Evolutionary conservation across 2,888 invertebrate species (phyloP).

Genomic region (Acleris cristana): DNA sequence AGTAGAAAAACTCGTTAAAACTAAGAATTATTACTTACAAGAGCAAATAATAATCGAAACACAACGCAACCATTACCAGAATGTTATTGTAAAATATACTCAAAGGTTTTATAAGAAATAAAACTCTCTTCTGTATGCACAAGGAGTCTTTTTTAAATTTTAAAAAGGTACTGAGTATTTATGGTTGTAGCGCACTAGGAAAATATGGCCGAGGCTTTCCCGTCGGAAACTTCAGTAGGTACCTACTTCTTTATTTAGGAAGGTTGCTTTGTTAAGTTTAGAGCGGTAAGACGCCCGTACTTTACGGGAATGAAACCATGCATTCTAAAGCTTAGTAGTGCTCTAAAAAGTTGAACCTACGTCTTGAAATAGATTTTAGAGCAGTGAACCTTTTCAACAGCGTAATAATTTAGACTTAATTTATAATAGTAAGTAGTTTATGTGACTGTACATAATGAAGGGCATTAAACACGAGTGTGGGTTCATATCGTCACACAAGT

Average conservation of each 20-base stretch:
- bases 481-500: no score
- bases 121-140: constrained; percentile 51
- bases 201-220: constrained; percentile 21
- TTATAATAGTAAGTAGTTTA: no score
- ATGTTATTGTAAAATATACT: constrained; percentile 32
- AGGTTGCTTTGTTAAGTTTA: constrained; percentile 26
- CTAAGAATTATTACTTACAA: not conserved
- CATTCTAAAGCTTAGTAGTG: constrained; percentile 14
- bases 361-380: not conserved
- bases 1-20: no score
- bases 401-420: no score
- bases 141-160: constrained; percentile 38
- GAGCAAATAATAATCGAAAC: constrained; percentile 13
- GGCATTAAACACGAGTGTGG: no score
- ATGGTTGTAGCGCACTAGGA: constrained; percentile 25
- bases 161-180: constrained; percentile 33
- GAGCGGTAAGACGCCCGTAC: constrained; percentile 4
- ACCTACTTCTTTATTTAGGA: constrained; percentile 32
- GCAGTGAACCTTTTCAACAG: no score
- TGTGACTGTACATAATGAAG: no score
- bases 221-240: constrained; percentile 16
- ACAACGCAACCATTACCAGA: constrained; percentile 18
- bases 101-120: constrained; percentile 50
- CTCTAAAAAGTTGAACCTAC: not conserved
- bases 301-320: constrained; percentile 18